Evolutionary conservation across 2,113 vertebrate genomes (phyloP), one percentile per base, ranked within the genome.

Genomic region (Melanostigma gelatinosum): DNA sequence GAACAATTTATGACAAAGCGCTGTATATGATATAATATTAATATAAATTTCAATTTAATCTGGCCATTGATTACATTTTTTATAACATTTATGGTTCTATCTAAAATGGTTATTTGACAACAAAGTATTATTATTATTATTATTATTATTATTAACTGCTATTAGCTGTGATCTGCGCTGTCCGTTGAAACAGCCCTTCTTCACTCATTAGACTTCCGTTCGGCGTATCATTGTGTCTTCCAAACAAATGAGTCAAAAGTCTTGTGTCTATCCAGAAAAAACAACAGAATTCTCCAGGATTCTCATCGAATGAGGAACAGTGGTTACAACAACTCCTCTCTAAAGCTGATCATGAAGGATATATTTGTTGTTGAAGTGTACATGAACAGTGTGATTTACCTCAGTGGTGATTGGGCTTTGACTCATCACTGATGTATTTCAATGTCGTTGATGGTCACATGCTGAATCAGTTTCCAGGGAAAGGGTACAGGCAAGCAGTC

Each of bases 401-500:
- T 6, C 29, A 29, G 16, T 4, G 15, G 16, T 73, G 63, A 68
- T 22, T 78, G 1, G 50, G 1, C 2, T 62, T 74, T 74, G 36
- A 74, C 18, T 83, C 81, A 68, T 44, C 12, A 27, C 3, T 44
- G 20, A 6, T 15, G 48, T 12, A 9, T 16, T 32, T 60, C 7
- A 3, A 7, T 60, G 40, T n/a, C 27, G 13, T 11, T 20, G 42
- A 54, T 12, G 11, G 3, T 15, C 1, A 13, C n/a, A 54, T 18
- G 2, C 2, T 29, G 5, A 4, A 22, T 20, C 9, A 20, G 16
- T 52, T 85, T 87, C 84, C 65, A 69, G 27, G 0, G 65, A 90
- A 87, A 34, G 61, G 0, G 15, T 4, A 0, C 3, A 12, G 11
- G 20, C 20, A 65, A 5, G 11, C 4, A 16, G 13, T 40, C 1